phyloP scores from a whole-genome alignment of 2,113 vertebrate genomes.

The Rhipidura dahli region DNA sequence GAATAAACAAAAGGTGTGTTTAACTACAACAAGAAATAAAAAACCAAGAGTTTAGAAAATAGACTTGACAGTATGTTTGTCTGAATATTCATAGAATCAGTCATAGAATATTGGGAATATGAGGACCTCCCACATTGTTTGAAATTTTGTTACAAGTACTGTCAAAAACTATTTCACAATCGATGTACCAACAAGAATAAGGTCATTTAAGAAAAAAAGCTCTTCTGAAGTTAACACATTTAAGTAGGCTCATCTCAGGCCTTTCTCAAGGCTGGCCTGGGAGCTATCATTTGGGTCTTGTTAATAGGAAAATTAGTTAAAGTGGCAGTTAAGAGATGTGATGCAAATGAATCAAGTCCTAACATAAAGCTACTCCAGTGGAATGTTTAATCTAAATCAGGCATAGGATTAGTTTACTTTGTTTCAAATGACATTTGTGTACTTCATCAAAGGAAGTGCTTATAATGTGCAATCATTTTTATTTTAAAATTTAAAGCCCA shows the following conservation, averaged over 20 bases:
- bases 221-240: not conserved
- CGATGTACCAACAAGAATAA: not conserved
- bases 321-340: not conserved
- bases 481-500: constrained; percentile 35
- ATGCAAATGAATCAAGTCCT: constrained; percentile 16
- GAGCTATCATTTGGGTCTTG: not conserved
- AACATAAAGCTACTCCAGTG: not conserved
- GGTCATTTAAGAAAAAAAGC: not conserved
- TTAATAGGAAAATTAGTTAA: not conserved
- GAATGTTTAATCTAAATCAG: constrained; percentile 18
- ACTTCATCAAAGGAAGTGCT: constrained; percentile 51
- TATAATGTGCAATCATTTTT: constrained; percentile 22
- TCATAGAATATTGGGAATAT: not conserved
- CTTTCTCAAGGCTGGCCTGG: not conserved
- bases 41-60: not conserved
- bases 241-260: not conserved
- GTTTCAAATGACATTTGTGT: constrained; percentile 28
- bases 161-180: not conserved
- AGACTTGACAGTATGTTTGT: not conserved
- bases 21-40: not conserved
- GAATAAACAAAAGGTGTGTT: not conserved
- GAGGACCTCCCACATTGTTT: not conserved
- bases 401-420: not conserved
- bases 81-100: not conserved
- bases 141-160: not conserved